Evolutionary conservation across 2,113 vertebrate species (phyloP).

Genomic region (Triplophysa rosa): DNA sequence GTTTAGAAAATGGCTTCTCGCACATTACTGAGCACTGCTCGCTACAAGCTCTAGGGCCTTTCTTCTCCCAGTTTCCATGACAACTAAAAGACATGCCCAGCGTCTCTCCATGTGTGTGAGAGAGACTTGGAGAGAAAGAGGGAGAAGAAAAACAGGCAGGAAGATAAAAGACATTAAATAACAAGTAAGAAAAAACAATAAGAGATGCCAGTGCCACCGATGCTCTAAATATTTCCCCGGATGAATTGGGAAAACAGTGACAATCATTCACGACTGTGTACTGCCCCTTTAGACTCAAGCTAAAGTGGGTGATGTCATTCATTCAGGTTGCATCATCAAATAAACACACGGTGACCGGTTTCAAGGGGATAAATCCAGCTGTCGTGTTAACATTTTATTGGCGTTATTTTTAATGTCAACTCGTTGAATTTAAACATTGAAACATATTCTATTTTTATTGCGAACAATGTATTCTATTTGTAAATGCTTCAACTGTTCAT

Average conservation of each 20-base stretch:
- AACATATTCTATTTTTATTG: not conserved
- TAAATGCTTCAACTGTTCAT: not conserved
- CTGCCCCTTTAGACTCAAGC: conserved; percentile 15
- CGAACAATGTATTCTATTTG: not conserved
- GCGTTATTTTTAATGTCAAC: no score
- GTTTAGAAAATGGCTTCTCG: conserved; percentile 72
- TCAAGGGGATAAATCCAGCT: not conserved
- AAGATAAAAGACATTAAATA: not conserved
- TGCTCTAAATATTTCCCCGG: conserved; percentile 64
- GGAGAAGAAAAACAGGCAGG: not conserved
- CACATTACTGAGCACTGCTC: conserved; percentile 72
- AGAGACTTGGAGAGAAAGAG: not conserved
- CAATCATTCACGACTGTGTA: conserved; percentile 39
- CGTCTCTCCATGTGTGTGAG: conserved; percentile 54
- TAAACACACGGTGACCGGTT: conserved; percentile 6
- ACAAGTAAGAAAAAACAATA: not conserved
- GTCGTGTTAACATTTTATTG: not conserved
- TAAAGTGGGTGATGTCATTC: conserved; percentile 40
- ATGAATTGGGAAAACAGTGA: conserved; percentile 2
- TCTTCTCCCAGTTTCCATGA: conserved; percentile 80
- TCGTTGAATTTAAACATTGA: no score
- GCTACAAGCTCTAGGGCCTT: conserved; percentile 68
- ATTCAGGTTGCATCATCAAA: conserved; percentile 33
- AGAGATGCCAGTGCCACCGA: conserved; percentile 54
- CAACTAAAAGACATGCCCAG: conserved; percentile 70